phyloP scores from a whole-genome alignment of 2,888 invertebrate genomes.

The Quadroppia sp. region DNA sequence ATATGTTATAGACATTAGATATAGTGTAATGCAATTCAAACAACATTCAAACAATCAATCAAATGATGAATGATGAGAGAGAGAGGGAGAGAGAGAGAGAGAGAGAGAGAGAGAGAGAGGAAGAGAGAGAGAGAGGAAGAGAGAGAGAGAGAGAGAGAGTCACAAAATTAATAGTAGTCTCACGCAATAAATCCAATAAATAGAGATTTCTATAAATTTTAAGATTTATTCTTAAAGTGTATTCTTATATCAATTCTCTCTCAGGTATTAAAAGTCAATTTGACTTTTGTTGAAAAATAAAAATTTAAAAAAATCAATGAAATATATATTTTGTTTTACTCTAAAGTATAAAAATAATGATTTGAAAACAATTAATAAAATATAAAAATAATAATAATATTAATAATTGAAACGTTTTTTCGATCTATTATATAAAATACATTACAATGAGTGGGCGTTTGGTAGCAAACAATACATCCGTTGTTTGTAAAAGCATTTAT shows the following conservation, averaged over 20 bases:
- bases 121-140: neutral
- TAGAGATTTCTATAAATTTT: neutral
- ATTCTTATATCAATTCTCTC: neutral
- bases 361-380: too few relatives aligned
- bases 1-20: neutral
- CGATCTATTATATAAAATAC: too few relatives aligned
- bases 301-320: too few relatives aligned
- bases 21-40: neutral
- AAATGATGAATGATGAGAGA: neutral
- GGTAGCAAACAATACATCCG: too few relatives aligned
- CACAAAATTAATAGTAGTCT: constrained; percentile 12
- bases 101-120: neutral
- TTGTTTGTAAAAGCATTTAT: too few relatives aligned
- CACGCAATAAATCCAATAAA: constrained; percentile 5
- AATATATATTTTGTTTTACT: too few relatives aligned
- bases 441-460: too few relatives aligned
- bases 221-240: neutral
- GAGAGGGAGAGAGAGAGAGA: neutral
- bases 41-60: neutral
- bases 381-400: too few relatives aligned
- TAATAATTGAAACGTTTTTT: too few relatives aligned
- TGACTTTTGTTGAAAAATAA: too few relatives aligned
- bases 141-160: neutral
- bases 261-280: constrained; percentile 14
- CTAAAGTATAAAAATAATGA: too few relatives aligned